A percentile compares a stretch with the other conserved stretches of the same genome.
These are phyloP conservation scores for Limenitis camilla DNA, from an alignment of 2,888 invertebrate species.

Conservation along the genomic window DNA sequence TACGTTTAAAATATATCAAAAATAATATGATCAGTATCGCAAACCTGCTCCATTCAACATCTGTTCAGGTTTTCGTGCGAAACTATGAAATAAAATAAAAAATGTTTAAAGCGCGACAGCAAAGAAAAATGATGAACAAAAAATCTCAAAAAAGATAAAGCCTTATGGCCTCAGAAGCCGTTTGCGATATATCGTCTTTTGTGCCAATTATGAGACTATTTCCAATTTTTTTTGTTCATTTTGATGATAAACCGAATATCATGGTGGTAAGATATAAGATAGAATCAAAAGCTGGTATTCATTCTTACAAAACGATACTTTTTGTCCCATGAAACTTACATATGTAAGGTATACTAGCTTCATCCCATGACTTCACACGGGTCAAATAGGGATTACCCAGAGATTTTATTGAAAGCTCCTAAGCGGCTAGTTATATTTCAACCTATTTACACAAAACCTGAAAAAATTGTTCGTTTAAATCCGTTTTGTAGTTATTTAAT, in stretches of 20 bases:
- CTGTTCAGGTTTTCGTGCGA: conserved; percentile 33
- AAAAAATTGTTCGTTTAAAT: too few relatives aligned
- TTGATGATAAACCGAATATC: conserved; percentile 37
- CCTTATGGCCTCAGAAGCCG: conserved; percentile 46
- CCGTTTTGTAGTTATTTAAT: too few relatives aligned
- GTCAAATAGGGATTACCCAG: too few relatives aligned
- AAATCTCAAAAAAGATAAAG: conserved; percentile 63
- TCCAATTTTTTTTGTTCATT: conserved; percentile 41
- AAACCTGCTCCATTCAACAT: conserved; percentile 35
- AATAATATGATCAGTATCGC: too few relatives aligned
- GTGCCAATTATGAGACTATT: conserved; percentile 66
- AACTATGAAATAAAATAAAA: conserved; percentile 54
- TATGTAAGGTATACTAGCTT: too few relatives aligned
- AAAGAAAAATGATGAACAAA: conserved; percentile 54
- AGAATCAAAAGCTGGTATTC: background rate
- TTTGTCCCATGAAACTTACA: too few relatives aligned
- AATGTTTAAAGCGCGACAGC: conserved; percentile 43
- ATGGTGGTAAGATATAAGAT: conserved; percentile 48
- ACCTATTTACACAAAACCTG: too few relatives aligned
- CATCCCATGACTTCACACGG: too few relatives aligned
- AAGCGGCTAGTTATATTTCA: too few relatives aligned
- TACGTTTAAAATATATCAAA: too few relatives aligned
- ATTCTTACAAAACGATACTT: too few relatives aligned
- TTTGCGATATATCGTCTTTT: conserved; percentile 63
- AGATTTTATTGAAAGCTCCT: too few relatives aligned